Evolutionary conservation across 1,140 invertebrate genomes (phyloP).

Genomic region (Nasonia vitripennis): DNA sequence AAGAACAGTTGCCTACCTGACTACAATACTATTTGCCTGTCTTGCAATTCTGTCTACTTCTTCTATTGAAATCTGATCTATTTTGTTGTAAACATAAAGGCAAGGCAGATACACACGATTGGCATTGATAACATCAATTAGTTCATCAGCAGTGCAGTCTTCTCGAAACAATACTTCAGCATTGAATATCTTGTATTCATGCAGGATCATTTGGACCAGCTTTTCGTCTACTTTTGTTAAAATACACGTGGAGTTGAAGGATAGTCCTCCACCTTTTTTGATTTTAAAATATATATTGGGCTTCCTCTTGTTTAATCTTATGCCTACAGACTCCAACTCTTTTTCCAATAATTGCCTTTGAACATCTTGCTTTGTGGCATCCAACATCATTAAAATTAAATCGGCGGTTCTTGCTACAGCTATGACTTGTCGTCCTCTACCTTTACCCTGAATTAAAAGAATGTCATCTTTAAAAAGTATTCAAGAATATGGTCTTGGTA

Average conservation of each 20-base stretch:
- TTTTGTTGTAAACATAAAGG: slow-evolving; percentile 99
- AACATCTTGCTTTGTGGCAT: slow-evolving; percentile 97
- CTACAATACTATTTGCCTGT: slow-evolving; percentile 93
- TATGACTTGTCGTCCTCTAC: slow-evolving; percentile 85
- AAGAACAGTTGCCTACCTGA: slow-evolving; percentile 81
- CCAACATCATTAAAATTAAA: slow-evolving; percentile 98
- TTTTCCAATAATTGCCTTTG: slow-evolving; percentile 92
- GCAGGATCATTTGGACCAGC: slow-evolving; percentile 97
- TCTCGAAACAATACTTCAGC: slow-evolving; percentile 98
- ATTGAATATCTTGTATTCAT: slow-evolving; percentile 99
- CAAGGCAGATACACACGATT: slow-evolving; percentile 98
- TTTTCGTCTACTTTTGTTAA: slow-evolving; percentile 97
- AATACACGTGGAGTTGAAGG: slow-evolving; percentile 97
- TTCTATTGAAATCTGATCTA: slow-evolving; percentile 99
- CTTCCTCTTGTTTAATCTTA: slow-evolving; percentile 93
- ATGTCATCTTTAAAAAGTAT: slow-evolving; percentile 35
- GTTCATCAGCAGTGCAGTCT: slow-evolving; percentile 95
- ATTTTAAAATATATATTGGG: slow-evolving; percentile 99
- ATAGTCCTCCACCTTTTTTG: slow-evolving; percentile 98
- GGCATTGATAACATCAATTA: slow-evolving; percentile 99
- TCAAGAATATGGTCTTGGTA: neutral
- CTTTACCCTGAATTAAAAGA: slow-evolving; percentile 67
- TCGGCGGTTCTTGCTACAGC: slow-evolving; percentile 97
- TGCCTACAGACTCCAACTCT: slow-evolving; percentile 97
- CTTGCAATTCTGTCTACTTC: slow-evolving; percentile 97